Evolutionary conservation across 2,113 vertebrate species (phyloP).

Genomic region (Tautogolabrus adspersus): DNA sequence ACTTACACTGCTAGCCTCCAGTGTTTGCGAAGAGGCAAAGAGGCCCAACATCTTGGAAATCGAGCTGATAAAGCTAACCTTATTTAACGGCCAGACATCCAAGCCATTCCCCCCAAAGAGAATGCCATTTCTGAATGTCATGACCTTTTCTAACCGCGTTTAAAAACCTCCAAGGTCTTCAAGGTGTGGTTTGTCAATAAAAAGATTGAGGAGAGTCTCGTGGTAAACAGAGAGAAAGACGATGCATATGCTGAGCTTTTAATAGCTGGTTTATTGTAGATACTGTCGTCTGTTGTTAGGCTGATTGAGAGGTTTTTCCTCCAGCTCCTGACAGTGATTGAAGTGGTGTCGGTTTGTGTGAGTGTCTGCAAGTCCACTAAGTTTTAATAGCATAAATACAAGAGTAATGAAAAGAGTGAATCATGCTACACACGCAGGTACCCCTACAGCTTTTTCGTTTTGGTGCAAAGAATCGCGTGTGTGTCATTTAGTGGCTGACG

Average conservation of each 20-base stretch:
- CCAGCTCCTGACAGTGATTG: slow-evolving; percentile 54
- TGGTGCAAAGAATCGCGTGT: slow-evolving; percentile 12
- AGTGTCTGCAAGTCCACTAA: not conserved
- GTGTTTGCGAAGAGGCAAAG: slow-evolving; percentile 26
- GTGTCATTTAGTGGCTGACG: slow-evolving; percentile 40
- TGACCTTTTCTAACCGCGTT: slow-evolving; percentile 79
- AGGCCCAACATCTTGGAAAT: slow-evolving; percentile 57
- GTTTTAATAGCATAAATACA: slow-evolving; percentile 31
- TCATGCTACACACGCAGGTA: not conserved
- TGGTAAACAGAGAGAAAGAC: slow-evolving; percentile 32
- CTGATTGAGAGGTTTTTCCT: slow-evolving; percentile 58
- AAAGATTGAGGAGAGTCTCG: slow-evolving; percentile 54
- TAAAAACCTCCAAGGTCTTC: slow-evolving; percentile 78
- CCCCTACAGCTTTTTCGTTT: slow-evolving; percentile 2
- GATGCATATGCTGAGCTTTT: slow-evolving; percentile 43
- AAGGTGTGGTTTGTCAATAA: slow-evolving; percentile 78
- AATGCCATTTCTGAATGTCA: slow-evolving; percentile 84
- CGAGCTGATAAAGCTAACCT: slow-evolving; percentile 71
- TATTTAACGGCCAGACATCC: slow-evolving; percentile 71
- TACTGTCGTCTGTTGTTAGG: slow-evolving; percentile 45
- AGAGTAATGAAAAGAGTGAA: slow-evolving; percentile 40
- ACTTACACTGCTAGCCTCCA: slow-evolving; percentile 37
- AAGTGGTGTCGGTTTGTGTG: slow-evolving; percentile 5
- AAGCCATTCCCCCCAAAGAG: slow-evolving; percentile 72
- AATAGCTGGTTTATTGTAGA: slow-evolving; percentile 31